Conservation (phyloP, 2,797 vertebrate species). For the Molothrus ater region DNA sequence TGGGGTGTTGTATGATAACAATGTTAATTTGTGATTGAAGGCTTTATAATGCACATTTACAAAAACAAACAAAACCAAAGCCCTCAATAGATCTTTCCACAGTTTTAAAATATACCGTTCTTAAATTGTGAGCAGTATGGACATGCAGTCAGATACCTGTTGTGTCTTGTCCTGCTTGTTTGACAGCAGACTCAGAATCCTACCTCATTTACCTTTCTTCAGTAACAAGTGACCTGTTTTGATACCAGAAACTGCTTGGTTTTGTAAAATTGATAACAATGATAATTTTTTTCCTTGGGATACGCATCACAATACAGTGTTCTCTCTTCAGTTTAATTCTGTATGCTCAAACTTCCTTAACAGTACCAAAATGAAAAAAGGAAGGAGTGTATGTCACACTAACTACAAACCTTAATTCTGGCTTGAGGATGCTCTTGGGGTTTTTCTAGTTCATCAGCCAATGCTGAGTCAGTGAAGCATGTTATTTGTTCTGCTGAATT, state of each 20-base stretch:
- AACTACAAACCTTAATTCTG: not conserved
- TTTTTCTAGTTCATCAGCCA: not conserved
- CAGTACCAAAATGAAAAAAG: not conserved
- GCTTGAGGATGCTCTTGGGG: not conserved
- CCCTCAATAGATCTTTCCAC: not conserved
- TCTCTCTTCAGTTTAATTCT: not conserved
- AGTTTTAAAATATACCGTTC: not conserved
- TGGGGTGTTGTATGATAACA: not conserved
- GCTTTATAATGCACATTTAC: not conserved
- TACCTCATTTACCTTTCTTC: not conserved
- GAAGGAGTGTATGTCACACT: not conserved
- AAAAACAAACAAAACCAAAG: not conserved
- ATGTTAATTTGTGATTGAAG: not conserved
- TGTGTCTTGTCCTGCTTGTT: not conserved
- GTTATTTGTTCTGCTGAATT: not conserved
- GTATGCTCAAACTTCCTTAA: not conserved
- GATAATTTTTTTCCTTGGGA: fast-evolving
- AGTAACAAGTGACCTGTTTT: not conserved
- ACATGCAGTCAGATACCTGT: not conserved
- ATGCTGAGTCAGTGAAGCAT: not conserved
- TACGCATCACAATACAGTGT: not conserved
- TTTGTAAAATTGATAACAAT: not conserved
- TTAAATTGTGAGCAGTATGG: not conserved
- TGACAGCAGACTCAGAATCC: not conserved
- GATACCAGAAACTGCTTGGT: not conserved